A percentile compares a stretch with the other conserved stretches of the same genome.
Evolutionary conservation across 35 echinoderm and acorn worm genomes (phyloP).

Genomic region (Acanthaster planci): DNA sequence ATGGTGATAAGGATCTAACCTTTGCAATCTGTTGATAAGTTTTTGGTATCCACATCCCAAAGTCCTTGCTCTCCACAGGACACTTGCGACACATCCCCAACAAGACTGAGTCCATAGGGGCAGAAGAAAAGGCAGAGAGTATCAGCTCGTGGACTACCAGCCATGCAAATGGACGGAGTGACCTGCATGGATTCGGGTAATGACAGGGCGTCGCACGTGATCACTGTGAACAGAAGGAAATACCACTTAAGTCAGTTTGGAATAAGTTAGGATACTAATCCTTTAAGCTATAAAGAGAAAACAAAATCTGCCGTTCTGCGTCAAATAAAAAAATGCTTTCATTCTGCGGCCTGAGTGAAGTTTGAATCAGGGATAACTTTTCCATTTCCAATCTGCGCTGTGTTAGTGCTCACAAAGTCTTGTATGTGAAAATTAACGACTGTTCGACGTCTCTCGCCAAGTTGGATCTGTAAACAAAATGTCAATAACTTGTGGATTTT

Average conservation of each 20-base stretch:
- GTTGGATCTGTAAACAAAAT: too few species aligned
- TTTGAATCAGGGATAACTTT: neutral
- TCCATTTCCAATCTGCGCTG: too few species aligned
- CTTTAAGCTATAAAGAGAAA: neutral
- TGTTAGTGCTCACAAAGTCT: too few species aligned
- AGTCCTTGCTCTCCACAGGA: slow-evolving; percentile 12
- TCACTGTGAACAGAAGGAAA: slow-evolving; percentile 29
- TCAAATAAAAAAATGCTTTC: neutral
- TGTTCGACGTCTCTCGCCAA: too few species aligned
- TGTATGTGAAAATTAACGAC: too few species aligned
- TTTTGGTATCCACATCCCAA: slow-evolving; percentile 1
- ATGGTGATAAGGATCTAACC: neutral
- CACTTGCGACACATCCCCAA: neutral
- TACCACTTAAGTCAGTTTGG: neutral
- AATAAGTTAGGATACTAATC: neutral
- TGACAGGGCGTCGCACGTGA: slow-evolving; percentile 16
- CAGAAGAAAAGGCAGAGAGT: slow-evolving; percentile 32
- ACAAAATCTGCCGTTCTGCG: neutral
- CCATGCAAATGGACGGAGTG: neutral
- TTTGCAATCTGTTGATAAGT: neutral
- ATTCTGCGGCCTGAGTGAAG: neutral
- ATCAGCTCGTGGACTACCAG: slow-evolving; percentile 9
- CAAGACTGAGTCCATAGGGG: slow-evolving; percentile 11
- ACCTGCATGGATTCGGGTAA: neutral
- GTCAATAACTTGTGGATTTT: too few species aligned